phyloP scores from a whole-genome alignment of 1,140 invertebrate species.

The Cataglyphis hispanica region DNA sequence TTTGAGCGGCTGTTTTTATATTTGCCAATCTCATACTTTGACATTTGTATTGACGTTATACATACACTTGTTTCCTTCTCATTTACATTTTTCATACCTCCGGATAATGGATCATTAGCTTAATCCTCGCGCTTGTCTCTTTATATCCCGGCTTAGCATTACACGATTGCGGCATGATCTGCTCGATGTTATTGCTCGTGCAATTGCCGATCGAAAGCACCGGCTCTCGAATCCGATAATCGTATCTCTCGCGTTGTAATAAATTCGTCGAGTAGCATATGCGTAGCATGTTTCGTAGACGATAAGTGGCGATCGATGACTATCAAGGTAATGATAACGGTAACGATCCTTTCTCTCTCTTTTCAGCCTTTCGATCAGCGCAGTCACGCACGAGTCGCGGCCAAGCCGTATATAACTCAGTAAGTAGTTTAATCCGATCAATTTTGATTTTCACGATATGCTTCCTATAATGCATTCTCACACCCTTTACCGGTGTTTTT shows the following conservation, averaged over 20 bases:
- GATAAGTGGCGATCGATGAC: conserved; percentile 32
- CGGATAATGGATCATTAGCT: conserved; percentile 49
- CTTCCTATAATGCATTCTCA: no score
- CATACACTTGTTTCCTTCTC: background rate
- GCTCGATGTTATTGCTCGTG: conserved; percentile 13
- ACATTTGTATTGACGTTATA: no score
- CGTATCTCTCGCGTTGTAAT: background rate
- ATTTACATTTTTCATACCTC: background rate
- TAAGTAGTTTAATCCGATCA: conserved; percentile 83
- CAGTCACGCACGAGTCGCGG: conserved; percentile 78
- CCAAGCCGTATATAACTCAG: conserved; percentile 91
- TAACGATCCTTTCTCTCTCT: conserved; percentile 53
- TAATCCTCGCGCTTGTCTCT: background rate
- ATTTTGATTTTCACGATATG: background rate
- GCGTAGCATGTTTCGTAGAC: conserved; percentile 42
- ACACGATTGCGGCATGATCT: conserved; percentile 67
- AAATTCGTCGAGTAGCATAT: background rate
- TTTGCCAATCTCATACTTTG: background rate
- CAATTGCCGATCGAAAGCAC: background rate
- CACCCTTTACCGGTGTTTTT: background rate
- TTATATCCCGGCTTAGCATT: conserved; percentile 61
- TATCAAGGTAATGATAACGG: background rate
- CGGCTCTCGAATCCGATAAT: background rate
- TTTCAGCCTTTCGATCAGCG: conserved; percentile 85
- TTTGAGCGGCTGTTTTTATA: background rate